Evolutionary conservation across 2,888 invertebrate species (phyloP).

Genomic region (Diarsia dahlii): DNA sequence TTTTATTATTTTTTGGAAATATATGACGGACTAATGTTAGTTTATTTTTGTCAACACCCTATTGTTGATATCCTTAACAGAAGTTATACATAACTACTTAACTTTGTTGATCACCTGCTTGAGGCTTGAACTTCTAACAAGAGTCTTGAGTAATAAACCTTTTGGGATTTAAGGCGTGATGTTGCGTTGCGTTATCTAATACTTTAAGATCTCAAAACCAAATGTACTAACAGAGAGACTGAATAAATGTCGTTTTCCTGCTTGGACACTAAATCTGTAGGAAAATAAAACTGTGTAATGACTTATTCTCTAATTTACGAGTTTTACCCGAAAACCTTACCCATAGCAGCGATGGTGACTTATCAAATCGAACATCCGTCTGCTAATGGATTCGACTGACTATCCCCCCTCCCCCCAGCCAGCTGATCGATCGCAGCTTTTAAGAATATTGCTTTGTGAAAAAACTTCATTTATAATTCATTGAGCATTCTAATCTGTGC

Average conservation of each 20-base stretch:
- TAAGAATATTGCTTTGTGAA: constrained; percentile 63
- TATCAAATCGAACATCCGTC: constrained; percentile 60
- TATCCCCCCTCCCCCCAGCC: constrained; percentile 25
- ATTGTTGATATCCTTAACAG: neutral
- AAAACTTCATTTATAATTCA: constrained; percentile 54
- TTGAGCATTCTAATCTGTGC: constrained; percentile 49
- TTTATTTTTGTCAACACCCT: too few species aligned
- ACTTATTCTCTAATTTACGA: constrained; percentile 36
- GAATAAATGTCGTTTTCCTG: neutral
- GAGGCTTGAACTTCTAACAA: neutral
- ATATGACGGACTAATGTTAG: too few species aligned
- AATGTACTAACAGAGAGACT: neutral
- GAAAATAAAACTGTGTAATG: neutral
- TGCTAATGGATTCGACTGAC: constrained; percentile 63
- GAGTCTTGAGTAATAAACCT: neutral
- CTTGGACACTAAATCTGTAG: neutral
- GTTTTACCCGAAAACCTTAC: constrained; percentile 28
- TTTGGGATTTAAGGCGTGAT: neutral
- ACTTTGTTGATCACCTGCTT: neutral
- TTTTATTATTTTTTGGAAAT: too few species aligned
- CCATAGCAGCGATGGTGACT: constrained; percentile 40
- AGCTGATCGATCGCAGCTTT: constrained; percentile 67
- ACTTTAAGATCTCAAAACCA: neutral
- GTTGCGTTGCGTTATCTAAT: neutral
- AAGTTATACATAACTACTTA: neutral